Conservation (phyloP, 2,888 invertebrate species). For the Aporophyla lueneburgensis region DNA sequence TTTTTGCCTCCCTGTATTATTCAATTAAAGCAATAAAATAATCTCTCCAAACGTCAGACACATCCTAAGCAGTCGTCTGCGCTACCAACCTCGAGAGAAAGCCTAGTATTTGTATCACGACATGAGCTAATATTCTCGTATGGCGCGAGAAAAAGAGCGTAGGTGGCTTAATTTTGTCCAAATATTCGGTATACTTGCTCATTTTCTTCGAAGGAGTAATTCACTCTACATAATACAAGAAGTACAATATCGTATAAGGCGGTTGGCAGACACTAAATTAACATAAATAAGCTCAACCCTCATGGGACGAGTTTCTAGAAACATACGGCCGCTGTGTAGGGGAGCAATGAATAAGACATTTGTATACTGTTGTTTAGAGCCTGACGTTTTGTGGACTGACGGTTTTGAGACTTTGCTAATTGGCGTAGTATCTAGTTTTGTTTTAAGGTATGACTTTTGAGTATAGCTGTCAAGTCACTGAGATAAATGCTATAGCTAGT, state of each 20-base stretch:
- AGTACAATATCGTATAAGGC: slow-evolving; percentile 59
- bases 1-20: too few species aligned
- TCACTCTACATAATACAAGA: slow-evolving; percentile 46
- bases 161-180: slow-evolving; percentile 37
- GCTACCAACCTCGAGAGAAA: neutral
- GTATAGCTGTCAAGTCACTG: neutral
- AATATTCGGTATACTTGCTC: slow-evolving; percentile 40
- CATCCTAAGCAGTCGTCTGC: neutral
- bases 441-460: neutral
- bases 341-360: slow-evolving; percentile 52
- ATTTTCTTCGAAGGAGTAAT: slow-evolving; percentile 52
- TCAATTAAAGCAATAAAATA: neutral
- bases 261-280: slow-evolving; percentile 64
- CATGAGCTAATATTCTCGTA: neutral
- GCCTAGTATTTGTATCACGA: neutral
- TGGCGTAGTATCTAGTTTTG: neutral
- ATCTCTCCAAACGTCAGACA: neutral
- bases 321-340: slow-evolving; percentile 40
- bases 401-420: neutral
- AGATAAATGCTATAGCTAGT: too few species aligned
- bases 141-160: neutral
- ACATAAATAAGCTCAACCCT: slow-evolving; percentile 63
- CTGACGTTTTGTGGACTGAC: slow-evolving; percentile 27
- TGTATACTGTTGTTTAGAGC: slow-evolving; percentile 38
- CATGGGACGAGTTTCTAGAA: slow-evolving; percentile 52